Conservation (phyloP, 1,140 invertebrate genomes). For the Apis mellifera region Amel_HAv3.1 CM009932.2:7733501-7734000, state of each 20-base stretch:
- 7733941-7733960: not conserved
- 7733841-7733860: not conserved
- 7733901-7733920: no score
- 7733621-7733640: no score
- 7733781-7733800: slow-evolving; percentile 18
- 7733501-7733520: not conserved
- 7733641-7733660: no score
- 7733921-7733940: not conserved
- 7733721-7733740: not conserved
- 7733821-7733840: slow-evolving; percentile 21
- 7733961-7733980: not conserved
- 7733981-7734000: not conserved
- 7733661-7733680: no score
- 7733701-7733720: no score
- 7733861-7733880: slow-evolving; percentile 34
- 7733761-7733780: not conserved
- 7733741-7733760: no score
- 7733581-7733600: no score
- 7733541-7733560: no score
- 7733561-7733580: no score
- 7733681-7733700: no score
- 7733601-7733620: no score
- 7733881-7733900: slow-evolving; percentile 30
- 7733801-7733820: slow-evolving; percentile 22
- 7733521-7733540: no score